Evolutionary conservation across 2,888 invertebrate genomes (phyloP), one percentile per base, ranked within the genome.

Genomic region (Formica aserva): DNA sequence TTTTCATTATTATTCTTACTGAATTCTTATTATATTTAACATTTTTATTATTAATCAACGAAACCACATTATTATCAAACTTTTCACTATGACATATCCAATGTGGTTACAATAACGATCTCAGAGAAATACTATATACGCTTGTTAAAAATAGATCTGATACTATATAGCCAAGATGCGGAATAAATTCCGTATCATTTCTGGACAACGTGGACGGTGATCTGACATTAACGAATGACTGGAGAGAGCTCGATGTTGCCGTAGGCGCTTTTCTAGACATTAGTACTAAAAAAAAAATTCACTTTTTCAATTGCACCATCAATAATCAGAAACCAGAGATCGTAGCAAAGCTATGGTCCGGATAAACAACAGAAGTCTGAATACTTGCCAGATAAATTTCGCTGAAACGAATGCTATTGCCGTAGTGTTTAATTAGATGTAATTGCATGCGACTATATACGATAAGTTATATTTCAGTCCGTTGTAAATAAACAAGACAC

Each of bases 111-210:
- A 75, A 81, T 84, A 32, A 85, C 75, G 74, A 87, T 86, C 84
- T 88, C 83, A 77, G 78, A 81, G 67, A 82, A 83, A 78, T 81
- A 78, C 82, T 77, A 72, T 32, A 74, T 75, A 82, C 66, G 88
- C 71, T 71, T 80, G 78, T 80, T 86, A 86, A 72, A 88, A 92
- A 86, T 92, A 92, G 92, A 93, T 92, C 92, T 92, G 92, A 92
- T 92, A 92, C 91, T 90, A 88, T 35, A 55, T 84, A 87, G 71
- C 69, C 69, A 76, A 83, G 86, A 77, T 67, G 52, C 74, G 80
- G 62, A 71, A 77, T 76, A 77, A 60, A 60, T 85, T 78, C 66
- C 45, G 60, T 66, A 75, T 87, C 63, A 80, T 35, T 89, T 83
- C 66, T 81, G 55, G 45, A 35, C 38, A 55, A 85, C 76, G 55